These are phyloP conservation scores for Cyprinodon tularosa DNA, from an alignment of 2,113 vertebrate species.

Conservation along the genomic window DNA sequence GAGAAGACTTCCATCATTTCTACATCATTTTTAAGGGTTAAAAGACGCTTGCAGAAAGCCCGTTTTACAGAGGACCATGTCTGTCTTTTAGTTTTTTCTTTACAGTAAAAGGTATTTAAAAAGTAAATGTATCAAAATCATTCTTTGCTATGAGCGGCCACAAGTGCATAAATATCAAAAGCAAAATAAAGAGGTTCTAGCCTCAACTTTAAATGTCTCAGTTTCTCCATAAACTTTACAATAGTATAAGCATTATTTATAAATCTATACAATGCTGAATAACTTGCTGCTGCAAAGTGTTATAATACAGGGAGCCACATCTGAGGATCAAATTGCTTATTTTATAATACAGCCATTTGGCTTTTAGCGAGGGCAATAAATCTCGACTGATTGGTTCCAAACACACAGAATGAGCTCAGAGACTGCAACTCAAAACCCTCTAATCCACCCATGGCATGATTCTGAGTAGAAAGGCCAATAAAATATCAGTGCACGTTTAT, in stretches of 20 bases:
- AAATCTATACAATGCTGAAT: constrained; percentile 18
- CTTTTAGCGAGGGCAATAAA: constrained; percentile 49
- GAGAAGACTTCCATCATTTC: constrained; percentile 20
- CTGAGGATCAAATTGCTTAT: constrained; percentile 46
- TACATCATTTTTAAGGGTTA: constrained; percentile 41
- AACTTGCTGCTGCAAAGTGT: constrained; percentile 5
- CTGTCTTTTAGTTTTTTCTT: constrained; percentile 27
- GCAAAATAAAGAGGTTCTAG: constrained; percentile 11
- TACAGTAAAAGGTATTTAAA: constrained; percentile 21
- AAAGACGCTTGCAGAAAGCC: constrained; percentile 54
- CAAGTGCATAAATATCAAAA: constrained; percentile 21
- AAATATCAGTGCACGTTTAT: neutral
- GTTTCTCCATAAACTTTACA: constrained; percentile 34
- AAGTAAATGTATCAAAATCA: constrained; percentile 11
- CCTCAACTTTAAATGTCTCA: constrained; percentile 26
- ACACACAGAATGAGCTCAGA: constrained; percentile 40
- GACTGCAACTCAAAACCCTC: constrained; percentile 32
- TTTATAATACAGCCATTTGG: constrained; percentile 50
- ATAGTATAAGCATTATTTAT: constrained; percentile 21
- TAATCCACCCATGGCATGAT: constrained; percentile 6
- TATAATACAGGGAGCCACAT: constrained; percentile 31
- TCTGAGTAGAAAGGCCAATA: neutral
- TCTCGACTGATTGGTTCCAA: constrained; percentile 51
- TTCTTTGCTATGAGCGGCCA: constrained; percentile 20
- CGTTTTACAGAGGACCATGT: constrained; percentile 42